A percentile compares a stretch with the other conserved stretches of the same genome.
phyloP scores from a whole-genome alignment of 2,797 vertebrate species.

The Yasuhikotakia modesta region DNA sequence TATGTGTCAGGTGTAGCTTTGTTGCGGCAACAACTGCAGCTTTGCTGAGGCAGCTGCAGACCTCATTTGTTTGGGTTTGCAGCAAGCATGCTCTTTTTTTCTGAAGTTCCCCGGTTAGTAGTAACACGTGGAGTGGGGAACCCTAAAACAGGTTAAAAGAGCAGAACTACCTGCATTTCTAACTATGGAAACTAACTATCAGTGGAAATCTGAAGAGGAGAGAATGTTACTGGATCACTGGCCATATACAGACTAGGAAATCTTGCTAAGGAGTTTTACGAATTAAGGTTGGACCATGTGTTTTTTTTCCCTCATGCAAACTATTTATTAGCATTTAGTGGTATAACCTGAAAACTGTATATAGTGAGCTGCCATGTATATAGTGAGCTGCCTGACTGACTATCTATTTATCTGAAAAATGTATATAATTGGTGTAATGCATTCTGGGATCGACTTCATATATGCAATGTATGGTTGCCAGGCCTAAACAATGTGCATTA shows the following conservation, averaged over 20 bases:
- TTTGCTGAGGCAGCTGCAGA: conserved; percentile 31
- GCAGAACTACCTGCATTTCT: not conserved
- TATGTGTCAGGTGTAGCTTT: conserved; percentile 38
- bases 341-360: too few species aligned
- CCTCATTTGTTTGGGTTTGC: conserved; percentile 34
- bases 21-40: conserved; percentile 53
- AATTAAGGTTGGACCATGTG: not conserved
- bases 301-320: not conserved
- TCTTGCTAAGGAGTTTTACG: not conserved
- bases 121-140: conserved; percentile 1
- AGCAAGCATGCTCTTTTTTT: conserved; percentile 12
- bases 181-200: too few species aligned
- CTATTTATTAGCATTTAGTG: too few species aligned
- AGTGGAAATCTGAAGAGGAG: conserved; percentile 31
- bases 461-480: too few species aligned
- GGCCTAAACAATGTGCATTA: too few species aligned
- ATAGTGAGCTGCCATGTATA: too few species aligned
- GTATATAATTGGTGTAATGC: not conserved
- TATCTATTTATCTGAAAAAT: too few species aligned
- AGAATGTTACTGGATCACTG: conserved; percentile 58
- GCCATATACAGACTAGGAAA: conserved; percentile 31
- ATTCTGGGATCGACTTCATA: not conserved
- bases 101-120: not conserved
- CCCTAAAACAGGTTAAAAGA: too few species aligned
- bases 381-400: not conserved